A percentile compares a stretch with the other conserved stretches of the same genome.
Evolutionary conservation across 2,888 invertebrate species (phyloP).

Genomic region (Eupithecia centaureata): DNA sequence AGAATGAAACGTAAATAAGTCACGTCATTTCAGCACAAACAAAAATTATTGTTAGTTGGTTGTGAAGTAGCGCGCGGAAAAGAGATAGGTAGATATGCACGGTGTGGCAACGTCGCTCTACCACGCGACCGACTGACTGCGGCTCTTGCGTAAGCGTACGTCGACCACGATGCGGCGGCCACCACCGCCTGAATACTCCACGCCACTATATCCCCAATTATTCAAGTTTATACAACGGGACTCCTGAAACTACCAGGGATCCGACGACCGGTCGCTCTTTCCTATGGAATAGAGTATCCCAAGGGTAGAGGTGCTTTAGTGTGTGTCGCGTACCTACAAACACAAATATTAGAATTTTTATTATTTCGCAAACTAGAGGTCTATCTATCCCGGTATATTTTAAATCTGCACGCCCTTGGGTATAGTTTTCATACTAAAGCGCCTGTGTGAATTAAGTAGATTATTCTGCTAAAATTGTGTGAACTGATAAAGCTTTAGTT

Average conservation of each 20-base stretch:
- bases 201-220: constrained; percentile 26
- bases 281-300: background rate
- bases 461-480: background rate
- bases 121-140: constrained; percentile 79
- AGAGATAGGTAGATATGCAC: constrained; percentile 63
- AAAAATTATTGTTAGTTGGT: constrained; percentile 74
- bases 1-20: constrained; percentile 75
- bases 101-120: constrained; percentile 76
- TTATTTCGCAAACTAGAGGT: too few species aligned
- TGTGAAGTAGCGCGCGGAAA: constrained; percentile 67
- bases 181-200: constrained; percentile 49
- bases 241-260: background rate
- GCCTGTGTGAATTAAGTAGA: too few species aligned
- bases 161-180: constrained; percentile 65
- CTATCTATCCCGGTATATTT: too few species aligned
- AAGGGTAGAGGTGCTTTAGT: too few species aligned
- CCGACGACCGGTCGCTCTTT: background rate
- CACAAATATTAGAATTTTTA: too few species aligned
- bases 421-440: too few species aligned
- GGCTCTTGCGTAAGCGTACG: constrained; percentile 81
- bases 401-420: too few species aligned
- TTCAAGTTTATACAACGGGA: constrained; percentile 15
- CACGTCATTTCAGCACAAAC: constrained; percentile 78
- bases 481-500: background rate
- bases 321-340: too few species aligned